phyloP scores from a whole-genome alignment of 2,888 invertebrate genomes.

The Cheilosia urbana region DNA sequence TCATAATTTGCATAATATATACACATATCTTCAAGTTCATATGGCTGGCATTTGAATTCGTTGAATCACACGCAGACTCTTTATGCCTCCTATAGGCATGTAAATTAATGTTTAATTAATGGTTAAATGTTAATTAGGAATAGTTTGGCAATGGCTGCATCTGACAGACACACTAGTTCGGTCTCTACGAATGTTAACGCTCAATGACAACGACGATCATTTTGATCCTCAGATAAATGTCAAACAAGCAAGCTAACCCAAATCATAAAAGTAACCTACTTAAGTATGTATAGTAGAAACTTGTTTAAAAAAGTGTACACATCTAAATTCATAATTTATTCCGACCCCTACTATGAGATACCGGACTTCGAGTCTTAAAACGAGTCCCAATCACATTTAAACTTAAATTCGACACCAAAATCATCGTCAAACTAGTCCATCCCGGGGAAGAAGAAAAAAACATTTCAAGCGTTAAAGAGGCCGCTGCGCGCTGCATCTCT shows the following conservation, averaged over 20 bases:
- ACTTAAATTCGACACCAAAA: too few species aligned
- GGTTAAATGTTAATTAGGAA: not conserved
- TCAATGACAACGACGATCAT: not conserved
- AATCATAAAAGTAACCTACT: not conserved
- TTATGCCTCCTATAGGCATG: not conserved
- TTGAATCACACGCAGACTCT: not conserved
- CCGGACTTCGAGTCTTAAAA: not conserved
- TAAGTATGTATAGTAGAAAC: not conserved
- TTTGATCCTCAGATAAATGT: conserved; percentile 31
- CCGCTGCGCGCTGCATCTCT: conserved; percentile 56
- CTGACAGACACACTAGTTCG: too few species aligned
- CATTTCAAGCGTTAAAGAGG: conserved; percentile 25
- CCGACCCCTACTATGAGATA: not conserved
- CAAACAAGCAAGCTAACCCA: conserved; percentile 15
- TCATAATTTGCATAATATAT: too few species aligned
- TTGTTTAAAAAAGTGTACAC: not conserved
- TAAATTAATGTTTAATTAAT: not conserved
- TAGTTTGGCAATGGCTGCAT: too few species aligned
- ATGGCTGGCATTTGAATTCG: too few species aligned
- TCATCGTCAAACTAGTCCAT: not conserved
- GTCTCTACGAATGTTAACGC: not conserved
- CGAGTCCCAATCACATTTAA: too few species aligned
- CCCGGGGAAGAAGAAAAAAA: conserved; percentile 5
- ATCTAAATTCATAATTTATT: conserved; percentile 3
- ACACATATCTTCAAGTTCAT: too few species aligned